Percentiles rank a stretch among this genome's conserved stretches.
phyloP scores from a whole-genome alignment of 2,888 invertebrate genomes.

The Siphlonurus alternatus region DNA sequence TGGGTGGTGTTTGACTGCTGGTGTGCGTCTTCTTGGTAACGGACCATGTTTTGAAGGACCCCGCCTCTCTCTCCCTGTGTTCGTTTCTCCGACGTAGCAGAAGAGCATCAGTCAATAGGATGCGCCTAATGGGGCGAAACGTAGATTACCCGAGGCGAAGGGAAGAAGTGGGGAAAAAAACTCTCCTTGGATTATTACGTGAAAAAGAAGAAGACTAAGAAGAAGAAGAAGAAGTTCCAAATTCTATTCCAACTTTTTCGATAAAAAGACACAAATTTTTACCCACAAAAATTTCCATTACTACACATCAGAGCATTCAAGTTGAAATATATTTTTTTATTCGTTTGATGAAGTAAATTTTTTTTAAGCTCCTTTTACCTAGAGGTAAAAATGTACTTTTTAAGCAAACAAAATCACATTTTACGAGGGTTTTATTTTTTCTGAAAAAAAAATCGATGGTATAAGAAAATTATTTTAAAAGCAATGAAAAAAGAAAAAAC shows the following conservation, averaged over 20 bases:
- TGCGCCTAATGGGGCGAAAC: slow-evolving; percentile 1
- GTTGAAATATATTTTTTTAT: no score
- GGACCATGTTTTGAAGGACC: background rate
- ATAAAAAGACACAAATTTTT: background rate
- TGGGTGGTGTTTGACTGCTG: no score
- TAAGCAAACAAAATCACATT: no score
- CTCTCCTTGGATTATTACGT: background rate
- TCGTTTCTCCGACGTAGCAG: no score
- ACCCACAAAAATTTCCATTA: background rate
- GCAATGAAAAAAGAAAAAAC: no score
- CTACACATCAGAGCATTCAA: background rate
- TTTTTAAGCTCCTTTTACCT: no score
- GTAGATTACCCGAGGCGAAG: slow-evolving; percentile 1
- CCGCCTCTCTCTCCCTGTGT: background rate
- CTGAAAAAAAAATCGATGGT: no score
- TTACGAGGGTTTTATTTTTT: no score
- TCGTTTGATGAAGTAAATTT: no score
- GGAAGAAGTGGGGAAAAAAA: background rate
- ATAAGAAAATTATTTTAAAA: no score
- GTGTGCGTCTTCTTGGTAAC: background rate
- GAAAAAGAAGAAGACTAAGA: no score
- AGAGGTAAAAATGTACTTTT: no score
- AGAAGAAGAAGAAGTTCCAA: background rate
- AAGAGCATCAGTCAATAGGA: slow-evolving; percentile 3
- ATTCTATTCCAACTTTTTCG: background rate